Percentiles rank a stretch among this genome's conserved stretches.
These are phyloP conservation scores for Ormyrus labotus DNA, from an alignment of 2,888 invertebrate species.

Conservation along the genomic window DNA sequence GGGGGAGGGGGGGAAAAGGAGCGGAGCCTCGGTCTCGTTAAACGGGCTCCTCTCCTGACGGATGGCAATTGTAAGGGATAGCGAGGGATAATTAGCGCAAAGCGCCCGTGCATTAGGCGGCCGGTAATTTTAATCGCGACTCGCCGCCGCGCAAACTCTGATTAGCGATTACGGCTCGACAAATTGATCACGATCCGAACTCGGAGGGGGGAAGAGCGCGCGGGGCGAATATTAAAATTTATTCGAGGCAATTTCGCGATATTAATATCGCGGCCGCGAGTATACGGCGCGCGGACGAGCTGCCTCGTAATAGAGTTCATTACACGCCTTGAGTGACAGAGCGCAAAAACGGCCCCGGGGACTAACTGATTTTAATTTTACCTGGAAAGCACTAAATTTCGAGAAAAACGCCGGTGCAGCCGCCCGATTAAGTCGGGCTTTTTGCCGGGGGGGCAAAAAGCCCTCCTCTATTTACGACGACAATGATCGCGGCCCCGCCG, in stretches of 20 bases:
- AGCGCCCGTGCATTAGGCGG: neutral
- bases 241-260: conserved; percentile 7
- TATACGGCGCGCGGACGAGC: neutral
- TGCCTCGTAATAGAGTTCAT: neutral
- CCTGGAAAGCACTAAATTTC: neutral
- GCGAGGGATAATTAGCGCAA: conserved; percentile 20
- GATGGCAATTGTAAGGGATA: conserved; percentile 26
- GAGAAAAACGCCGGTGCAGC: neutral
- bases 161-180: conserved; percentile 27
- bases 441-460: too few relatives aligned
- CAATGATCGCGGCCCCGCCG: too few relatives aligned
- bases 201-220: neutral
- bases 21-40: conserved; percentile 15
- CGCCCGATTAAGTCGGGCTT: too few relatives aligned
- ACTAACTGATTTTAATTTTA: neutral
- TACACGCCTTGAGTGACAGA: too few relatives aligned
- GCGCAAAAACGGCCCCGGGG: neutral
- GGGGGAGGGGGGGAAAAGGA: neutral
- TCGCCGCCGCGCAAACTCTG: conserved; percentile 13
- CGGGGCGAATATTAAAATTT: conserved; percentile 28
- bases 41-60: neutral
- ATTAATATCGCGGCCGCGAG: neutral
- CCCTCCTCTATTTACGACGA: too few relatives aligned
- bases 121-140: conserved; percentile 36
- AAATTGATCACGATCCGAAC: conserved; percentile 33